Evolutionary conservation across 2,888 invertebrate genomes (phyloP).

Genomic region (Macrosoma leucophasiata): DNA sequence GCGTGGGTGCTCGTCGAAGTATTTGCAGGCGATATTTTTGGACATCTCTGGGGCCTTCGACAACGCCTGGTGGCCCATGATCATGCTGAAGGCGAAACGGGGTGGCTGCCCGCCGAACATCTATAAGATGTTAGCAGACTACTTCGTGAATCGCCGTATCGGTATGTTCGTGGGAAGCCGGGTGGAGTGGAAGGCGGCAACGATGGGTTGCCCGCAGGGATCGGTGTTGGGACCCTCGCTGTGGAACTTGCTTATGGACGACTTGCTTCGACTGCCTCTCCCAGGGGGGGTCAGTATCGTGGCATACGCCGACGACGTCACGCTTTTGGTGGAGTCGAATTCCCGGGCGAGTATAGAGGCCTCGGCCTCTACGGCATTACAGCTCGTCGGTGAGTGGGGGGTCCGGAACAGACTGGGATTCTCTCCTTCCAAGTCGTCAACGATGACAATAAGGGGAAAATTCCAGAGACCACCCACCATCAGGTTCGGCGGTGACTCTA

Average conservation of each 20-base stretch:
- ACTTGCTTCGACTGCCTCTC: slow-evolving; percentile 13
- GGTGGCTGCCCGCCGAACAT: slow-evolving; percentile 23
- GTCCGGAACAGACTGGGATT: no score
- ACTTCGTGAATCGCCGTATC: slow-evolving; percentile 20
- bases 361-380: no score
- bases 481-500: no score
- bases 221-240: slow-evolving; percentile 16
- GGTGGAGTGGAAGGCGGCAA: slow-evolving; percentile 15
- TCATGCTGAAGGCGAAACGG: slow-evolving; percentile 19
- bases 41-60: slow-evolving; percentile 37
- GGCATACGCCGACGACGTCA: slow-evolving; percentile 30
- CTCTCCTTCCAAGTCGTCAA: no score
- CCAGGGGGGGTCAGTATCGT: slow-evolving; percentile 17
- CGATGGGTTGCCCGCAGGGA: slow-evolving; percentile 22
- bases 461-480: no score
- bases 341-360: no score
- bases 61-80: slow-evolving; percentile 31
- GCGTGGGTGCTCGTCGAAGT: no score
- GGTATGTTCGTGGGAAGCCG: slow-evolving; percentile 12
- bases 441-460: no score
- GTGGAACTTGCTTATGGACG: slow-evolving; percentile 12
- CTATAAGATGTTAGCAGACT: slow-evolving; percentile 25
- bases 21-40: slow-evolving; percentile 25
- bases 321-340: no score
- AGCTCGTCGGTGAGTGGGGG: no score